These are phyloP conservation scores for Ibidorhyncha struthersii DNA, from an alignment of 2,113 vertebrate genomes.

Conservation along the genomic window DNA sequence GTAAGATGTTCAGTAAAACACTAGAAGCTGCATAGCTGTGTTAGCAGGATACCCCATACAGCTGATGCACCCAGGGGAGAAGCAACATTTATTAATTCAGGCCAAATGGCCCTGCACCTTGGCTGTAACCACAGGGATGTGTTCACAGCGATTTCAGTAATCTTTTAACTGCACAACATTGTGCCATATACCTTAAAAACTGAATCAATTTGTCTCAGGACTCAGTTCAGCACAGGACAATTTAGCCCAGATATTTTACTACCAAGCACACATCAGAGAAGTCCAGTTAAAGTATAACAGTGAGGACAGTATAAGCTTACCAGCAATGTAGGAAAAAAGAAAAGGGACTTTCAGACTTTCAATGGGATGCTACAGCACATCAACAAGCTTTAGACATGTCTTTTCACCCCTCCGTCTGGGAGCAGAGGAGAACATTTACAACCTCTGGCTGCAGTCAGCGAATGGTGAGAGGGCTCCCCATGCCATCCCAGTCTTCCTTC, in stretches of 20 bases:
- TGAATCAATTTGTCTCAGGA: background rate
- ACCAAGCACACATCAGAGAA: too few species aligned
- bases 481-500: background rate
- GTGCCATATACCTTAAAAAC: background rate
- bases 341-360: too few species aligned
- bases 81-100: background rate
- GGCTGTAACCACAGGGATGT: background rate
- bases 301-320: background rate
- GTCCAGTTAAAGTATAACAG: background rate
- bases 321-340: background rate
- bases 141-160: background rate
- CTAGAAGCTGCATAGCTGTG: background rate
- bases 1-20: rapidly evolving
- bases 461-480: rapidly evolving
- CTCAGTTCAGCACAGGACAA: background rate
- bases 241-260: background rate
- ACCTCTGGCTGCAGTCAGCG: background rate
- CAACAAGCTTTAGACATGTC: background rate
- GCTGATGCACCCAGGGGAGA: too few species aligned
- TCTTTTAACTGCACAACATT: background rate
- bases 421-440: too few species aligned
- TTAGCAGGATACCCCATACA: background rate
- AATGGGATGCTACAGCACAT: background rate
- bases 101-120: background rate
- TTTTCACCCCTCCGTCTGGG: too few species aligned